phyloP scores from a whole-genome alignment of 2,113 vertebrate genomes.

The Stegostoma tigrinum region DNA sequence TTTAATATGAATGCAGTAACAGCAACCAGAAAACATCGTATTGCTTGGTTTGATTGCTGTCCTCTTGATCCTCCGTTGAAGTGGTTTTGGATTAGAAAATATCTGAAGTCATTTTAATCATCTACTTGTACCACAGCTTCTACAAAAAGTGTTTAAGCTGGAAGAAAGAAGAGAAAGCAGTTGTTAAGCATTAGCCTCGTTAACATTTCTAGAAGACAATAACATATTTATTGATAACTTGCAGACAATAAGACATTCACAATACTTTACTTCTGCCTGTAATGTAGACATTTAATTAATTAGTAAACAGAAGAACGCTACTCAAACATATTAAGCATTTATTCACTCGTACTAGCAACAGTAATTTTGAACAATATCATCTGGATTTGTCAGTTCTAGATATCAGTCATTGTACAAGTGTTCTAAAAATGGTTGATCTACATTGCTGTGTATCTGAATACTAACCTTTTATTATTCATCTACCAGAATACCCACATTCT shows the following conservation, averaged over 20 bases:
- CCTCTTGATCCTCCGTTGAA: not conserved
- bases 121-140: not conserved
- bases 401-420: not conserved
- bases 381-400: not conserved
- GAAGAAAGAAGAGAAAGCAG: not conserved
- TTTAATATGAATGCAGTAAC: not conserved
- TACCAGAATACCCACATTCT: no score
- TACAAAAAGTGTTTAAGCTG: not conserved
- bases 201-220: not conserved
- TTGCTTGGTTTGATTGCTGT: not conserved
- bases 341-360: not conserved
- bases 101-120: not conserved
- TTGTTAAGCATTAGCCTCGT: not conserved
- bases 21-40: not conserved
- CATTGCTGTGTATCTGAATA: no score
- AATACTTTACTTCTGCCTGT: not conserved
- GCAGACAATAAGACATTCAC: not conserved
- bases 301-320: not conserved
- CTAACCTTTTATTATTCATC: no score
- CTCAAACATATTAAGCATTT: not conserved
- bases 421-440: not conserved
- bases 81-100: not conserved
- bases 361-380: not conserved
- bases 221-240: not conserved
- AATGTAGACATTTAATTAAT: not conserved